Evolutionary conservation across 2,113 vertebrate genomes (phyloP).

Genomic region (Poeciliopsis turrubarensis): DNA sequence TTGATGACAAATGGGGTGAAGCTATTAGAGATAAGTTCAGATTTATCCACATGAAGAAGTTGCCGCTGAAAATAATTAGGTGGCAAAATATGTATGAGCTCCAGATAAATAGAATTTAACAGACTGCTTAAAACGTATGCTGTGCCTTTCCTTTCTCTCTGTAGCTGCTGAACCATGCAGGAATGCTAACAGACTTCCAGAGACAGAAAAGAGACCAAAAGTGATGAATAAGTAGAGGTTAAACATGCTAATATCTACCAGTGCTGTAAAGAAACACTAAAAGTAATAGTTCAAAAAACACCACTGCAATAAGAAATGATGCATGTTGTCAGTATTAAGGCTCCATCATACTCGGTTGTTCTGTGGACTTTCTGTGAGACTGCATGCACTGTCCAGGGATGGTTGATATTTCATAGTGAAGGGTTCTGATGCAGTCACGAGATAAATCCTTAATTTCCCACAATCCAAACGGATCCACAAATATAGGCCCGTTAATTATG

Average conservation of each 20-base stretch:
- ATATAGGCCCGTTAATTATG: too few relatives aligned
- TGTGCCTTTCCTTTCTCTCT: not conserved
- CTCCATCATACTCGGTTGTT: too few relatives aligned
- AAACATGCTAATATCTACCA: not conserved
- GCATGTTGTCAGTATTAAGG: not conserved
- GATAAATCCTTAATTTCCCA: too few relatives aligned
- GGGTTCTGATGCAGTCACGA: too few relatives aligned
- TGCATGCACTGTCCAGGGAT: too few relatives aligned
- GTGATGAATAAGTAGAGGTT: not conserved
- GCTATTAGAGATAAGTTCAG: conserved; percentile 7
- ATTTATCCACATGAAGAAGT: not conserved
- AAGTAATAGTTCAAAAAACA: not conserved
- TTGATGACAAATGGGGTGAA: conserved; percentile 29
- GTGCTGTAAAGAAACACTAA: not conserved
- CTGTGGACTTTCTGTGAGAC: too few relatives aligned
- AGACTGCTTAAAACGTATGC: not conserved
- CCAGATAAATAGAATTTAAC: not conserved
- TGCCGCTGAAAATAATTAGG: not conserved
- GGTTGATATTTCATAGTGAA: too few relatives aligned
- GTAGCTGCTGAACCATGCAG: not conserved
- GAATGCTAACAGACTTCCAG: too few relatives aligned
- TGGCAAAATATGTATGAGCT: conserved; percentile 4
- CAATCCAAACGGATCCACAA: too few relatives aligned
- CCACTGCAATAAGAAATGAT: not conserved
- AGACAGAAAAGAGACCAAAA: not conserved